phyloP scores from a whole-genome alignment of 2,888 invertebrate species.

The Coenonympha arcania region DNA sequence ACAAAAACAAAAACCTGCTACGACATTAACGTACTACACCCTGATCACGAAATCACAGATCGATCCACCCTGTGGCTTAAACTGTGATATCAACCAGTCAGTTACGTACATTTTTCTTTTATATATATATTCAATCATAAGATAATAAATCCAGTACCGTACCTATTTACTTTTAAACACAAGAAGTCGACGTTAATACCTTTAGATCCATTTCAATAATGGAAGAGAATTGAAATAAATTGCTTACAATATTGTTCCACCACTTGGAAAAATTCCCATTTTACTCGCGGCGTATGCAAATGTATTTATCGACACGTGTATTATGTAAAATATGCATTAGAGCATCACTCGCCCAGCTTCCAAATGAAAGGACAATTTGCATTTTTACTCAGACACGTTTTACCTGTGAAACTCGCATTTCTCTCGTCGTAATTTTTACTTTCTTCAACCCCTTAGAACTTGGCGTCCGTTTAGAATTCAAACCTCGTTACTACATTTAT shows the following conservation, averaged over 20 bases:
- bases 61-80: too few species aligned
- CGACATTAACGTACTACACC: too few species aligned
- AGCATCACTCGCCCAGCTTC: conserved; percentile 30
- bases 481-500: too few species aligned
- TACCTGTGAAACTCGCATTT: conserved; percentile 4
- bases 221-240: conserved; percentile 2
- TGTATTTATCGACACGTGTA: conserved; percentile 43
- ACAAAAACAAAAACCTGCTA: too few species aligned
- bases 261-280: conserved; percentile 20
- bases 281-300: conserved; percentile 31
- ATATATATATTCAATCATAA: not conserved
- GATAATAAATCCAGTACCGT: too few species aligned
- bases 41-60: too few species aligned
- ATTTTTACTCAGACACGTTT: conserved; percentile 35
- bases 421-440: not conserved
- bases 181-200: not conserved
- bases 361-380: conserved; percentile 41
- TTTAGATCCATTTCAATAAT: not conserved
- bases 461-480: too few species aligned
- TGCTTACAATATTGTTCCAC: conserved; percentile 11
- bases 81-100: too few species aligned
- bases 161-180: too few species aligned
- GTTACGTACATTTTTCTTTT: too few species aligned
- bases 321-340: conserved; percentile 45
- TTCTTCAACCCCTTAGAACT: too few species aligned